These are phyloP conservation scores for Psylliodes chrysocephalus DNA, from an alignment of 2,888 invertebrate species.

Conservation along the genomic window DNA sequence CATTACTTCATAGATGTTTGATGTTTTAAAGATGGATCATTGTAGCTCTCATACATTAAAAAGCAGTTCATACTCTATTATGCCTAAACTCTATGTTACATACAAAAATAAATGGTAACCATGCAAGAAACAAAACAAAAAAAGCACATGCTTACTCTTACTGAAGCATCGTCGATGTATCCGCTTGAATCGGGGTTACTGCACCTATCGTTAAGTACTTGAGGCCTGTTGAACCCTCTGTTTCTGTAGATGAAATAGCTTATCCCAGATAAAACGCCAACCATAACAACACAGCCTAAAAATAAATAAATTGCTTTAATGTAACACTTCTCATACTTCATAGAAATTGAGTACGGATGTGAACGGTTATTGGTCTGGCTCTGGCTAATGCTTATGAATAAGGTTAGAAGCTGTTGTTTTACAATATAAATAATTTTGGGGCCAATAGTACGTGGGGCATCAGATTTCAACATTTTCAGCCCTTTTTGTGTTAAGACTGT, in stretches of 20 bases:
- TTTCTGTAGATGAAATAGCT: constrained; percentile 77
- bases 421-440: no score
- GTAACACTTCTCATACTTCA: no score
- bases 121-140: constrained; percentile 40
- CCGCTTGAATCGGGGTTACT: constrained; percentile 89
- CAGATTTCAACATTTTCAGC: no score
- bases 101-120: constrained; percentile 29
- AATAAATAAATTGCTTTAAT: background rate
- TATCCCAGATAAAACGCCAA: constrained; percentile 72
- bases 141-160: constrained; percentile 73
- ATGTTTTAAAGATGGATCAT: no score
- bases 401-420: no score
- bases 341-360: no score
- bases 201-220: constrained; percentile 82
- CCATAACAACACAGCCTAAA: constrained; percentile 70
- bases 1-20: no score
- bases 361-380: no score
- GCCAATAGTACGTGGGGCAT: no score
- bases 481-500: no score
- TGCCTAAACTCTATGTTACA: background rate
- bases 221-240: constrained; percentile 82
- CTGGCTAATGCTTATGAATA: no score
- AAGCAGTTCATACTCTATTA: background rate
- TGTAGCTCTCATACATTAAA: no score
- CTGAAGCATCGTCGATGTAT: constrained; percentile 87